Evolutionary conservation across 1,140 invertebrate species (phyloP), one percentile per base, ranked within the genome.

Genomic region (Drosophila saltans): DNA sequence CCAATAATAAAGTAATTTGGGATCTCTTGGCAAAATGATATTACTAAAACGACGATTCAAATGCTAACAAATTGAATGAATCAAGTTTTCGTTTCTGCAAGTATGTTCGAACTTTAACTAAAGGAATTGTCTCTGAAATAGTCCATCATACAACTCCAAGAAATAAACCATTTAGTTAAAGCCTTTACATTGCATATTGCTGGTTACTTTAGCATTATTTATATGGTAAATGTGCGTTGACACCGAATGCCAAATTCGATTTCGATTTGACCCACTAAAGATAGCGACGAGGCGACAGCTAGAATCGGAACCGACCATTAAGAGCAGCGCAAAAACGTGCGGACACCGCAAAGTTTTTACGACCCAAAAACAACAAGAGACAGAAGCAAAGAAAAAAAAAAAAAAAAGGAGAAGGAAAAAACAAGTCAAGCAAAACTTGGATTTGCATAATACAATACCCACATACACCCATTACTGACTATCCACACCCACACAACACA

Each of bases 381-480:
- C 3, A 36, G 33, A 36, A 36, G 33, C 3, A 36, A 36, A 36
- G 6, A 7, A 36, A 36, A 6, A 36, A 36, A 36, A 36, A 36
- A 30, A 4, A 30, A 30, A 3, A 0, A 30, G 4, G 4, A 30
- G 4, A 16, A 48, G 8, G 45, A 48, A 48, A 48, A 26, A 52
- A 52, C 45, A 52, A 52, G 45, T 26, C 45, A 75, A 88, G 74
- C 81, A 77, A 69, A 80, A 80, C 78, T 86, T 80, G 60, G 74
- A 88, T 88, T 88, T 88, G 84, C 83, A 88, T 89, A 88, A 80
- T 89, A 89, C 70, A 77, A 77, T 65, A 41, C 55, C 6, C 56
- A 88, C 60, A 69, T 40, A 69, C 24, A 68, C 9, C 39, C 28
- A 52, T 1, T 36, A 45, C 11, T 21, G 16, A 30, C 69, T 26